These are phyloP conservation scores for Anadara kagoshimensis DNA, from an alignment of 1,140 invertebrate species.

Conservation along the genomic window DNA sequence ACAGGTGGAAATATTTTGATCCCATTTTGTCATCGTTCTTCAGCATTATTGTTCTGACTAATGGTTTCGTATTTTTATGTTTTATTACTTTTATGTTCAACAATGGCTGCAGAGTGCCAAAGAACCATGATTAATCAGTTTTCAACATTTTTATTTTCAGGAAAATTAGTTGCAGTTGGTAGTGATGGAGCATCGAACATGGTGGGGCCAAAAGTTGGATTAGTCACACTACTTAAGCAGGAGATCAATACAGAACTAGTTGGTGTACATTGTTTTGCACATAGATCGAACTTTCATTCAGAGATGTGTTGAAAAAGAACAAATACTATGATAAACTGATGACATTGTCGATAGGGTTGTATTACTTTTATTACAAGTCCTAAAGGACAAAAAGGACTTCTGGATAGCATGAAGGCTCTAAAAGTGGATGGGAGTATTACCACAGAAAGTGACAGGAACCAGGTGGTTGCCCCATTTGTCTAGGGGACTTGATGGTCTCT, in stretches of 20 bases:
- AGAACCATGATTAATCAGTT: too few species aligned
- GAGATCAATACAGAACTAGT: conserved; percentile 28
- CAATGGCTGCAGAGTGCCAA: too few species aligned
- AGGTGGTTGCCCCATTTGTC: conserved; percentile 19
- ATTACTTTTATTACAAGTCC: conserved; percentile 42
- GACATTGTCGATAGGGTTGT: conserved; percentile 40
- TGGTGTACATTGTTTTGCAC: conserved; percentile 39
- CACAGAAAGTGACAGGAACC: conserved; percentile 20
- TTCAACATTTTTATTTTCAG: conserved; percentile 31
- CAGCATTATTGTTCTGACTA: too few species aligned
- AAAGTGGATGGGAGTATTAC: background rate
- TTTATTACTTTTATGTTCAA: too few species aligned
- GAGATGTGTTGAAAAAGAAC: conserved; percentile 37
- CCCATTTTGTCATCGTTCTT: too few species aligned
- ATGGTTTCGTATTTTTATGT: too few species aligned
- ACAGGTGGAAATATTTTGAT: background rate
- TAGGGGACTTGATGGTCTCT: conserved; percentile 1
- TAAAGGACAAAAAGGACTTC: conserved; percentile 24
- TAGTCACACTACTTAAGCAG: conserved; percentile 18
- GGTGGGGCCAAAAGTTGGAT: conserved; percentile 10
- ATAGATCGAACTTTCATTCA: conserved; percentile 35
- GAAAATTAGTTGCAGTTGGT: conserved; percentile 27
- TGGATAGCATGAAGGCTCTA: conserved; percentile 18
- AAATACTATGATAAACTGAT: conserved; percentile 43
- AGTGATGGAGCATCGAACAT: conserved; percentile 41